phyloP scores from a whole-genome alignment of 2,113 vertebrate genomes.

The Cyprinodon brontotheroides region DNA sequence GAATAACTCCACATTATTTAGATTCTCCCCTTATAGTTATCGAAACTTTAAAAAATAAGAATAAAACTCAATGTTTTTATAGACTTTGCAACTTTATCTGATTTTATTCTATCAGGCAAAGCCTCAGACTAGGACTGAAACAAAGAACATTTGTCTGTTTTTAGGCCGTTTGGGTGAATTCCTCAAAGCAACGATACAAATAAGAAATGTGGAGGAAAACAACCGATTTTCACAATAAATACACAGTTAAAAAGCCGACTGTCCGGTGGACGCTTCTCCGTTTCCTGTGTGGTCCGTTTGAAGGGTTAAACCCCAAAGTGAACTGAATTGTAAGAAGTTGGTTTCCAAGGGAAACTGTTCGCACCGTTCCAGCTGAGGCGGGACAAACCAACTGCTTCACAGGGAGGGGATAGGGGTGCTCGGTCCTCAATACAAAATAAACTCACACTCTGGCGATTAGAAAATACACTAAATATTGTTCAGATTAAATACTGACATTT shows the following conservation, averaged over 20 bases:
- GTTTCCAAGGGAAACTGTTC: conserved; percentile 89
- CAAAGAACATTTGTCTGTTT: conserved; percentile 22
- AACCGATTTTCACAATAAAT: conserved; percentile 18
- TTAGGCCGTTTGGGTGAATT: conserved; percentile 5
- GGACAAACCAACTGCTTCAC: conserved; percentile 71
- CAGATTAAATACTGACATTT: rapidly evolving
- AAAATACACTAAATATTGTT: rapidly evolving
- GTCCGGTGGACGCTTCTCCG: conserved; percentile 34
- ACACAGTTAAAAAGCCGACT: background rate
- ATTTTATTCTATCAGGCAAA: conserved; percentile 20
- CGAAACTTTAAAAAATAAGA: too few species aligned
- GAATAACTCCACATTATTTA: too few species aligned
- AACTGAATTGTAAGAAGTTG: conserved; percentile 89
- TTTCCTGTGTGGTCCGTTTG: conserved; percentile 69
- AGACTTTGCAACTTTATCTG: background rate
- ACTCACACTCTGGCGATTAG: background rate
- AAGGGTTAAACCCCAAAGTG: conserved; percentile 86
- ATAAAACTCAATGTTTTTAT: background rate
- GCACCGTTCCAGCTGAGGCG: conserved; percentile 87
- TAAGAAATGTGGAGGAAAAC: background rate
- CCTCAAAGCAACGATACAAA: conserved; percentile 21
- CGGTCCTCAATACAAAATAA: background rate
- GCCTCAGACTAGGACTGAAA: conserved; percentile 1
- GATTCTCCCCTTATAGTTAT: too few species aligned
- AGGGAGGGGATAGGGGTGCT: conserved; percentile 50